Evolutionary conservation across 2,797 vertebrate genomes (phyloP), one percentile per base, ranked within the genome.

Genomic region (Lepilemur ruficaudatus): DNA sequence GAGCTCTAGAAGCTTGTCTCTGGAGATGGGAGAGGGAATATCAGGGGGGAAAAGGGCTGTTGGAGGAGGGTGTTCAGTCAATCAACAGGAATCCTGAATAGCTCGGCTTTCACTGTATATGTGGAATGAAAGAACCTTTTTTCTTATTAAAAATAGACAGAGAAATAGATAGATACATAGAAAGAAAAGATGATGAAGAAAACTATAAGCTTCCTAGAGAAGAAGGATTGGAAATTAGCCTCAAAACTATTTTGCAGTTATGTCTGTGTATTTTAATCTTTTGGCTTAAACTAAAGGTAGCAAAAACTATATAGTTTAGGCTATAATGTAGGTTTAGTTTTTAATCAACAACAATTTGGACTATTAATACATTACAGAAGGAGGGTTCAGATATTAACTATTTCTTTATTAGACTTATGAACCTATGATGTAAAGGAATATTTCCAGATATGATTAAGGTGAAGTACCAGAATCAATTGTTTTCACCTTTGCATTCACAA

Each of bases 241-340:
- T 93, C 87, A 92, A 87, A 95, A 89, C 12, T 11, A 70, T 41
- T 93, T 96, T 93, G 0, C 70, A 52, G 30, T 80, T 75, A 57
- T 79, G 38, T 41, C 73, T 80, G 22, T 78, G 5, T 91, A 52
- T 82, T 94, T 93, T 92, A 76, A 63, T 48, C 70, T 63, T 95
- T 89, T 50, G 41, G 38, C 59, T 81, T 95, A 76, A 89, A 86
- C 35, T 41, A 65, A 87, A 69, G 30, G 43, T 57, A 92, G 22
- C 18, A 93, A 94, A 94, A 76, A n/a, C 28, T n/a, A 46, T n/a
- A 88, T 70, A 57, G 14, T 84, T 94, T 96, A 28, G 67, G 18
- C 22, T 95, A 0, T 90, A 52, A 55, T 11, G 8, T 57, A 23
- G 28, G 32, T 46, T 89, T 93, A 30, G 32, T 72, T 76, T 96